Percentiles rank a stretch among this genome's conserved stretches.
Conservation (phyloP, 1,140 invertebrate species). For the Monomorium pharaonis region DNA sequence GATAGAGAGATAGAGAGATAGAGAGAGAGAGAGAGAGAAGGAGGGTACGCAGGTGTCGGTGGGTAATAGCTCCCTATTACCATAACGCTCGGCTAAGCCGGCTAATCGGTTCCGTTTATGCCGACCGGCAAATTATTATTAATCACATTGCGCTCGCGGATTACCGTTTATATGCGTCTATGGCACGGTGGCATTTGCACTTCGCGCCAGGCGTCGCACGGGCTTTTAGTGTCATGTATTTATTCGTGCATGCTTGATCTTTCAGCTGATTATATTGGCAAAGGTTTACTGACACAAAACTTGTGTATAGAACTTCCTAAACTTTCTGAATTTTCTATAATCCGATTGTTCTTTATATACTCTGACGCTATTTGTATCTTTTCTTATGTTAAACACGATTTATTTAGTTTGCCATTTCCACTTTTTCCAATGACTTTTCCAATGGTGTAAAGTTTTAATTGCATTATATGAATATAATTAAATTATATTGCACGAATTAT, state of each 20-base stretch:
- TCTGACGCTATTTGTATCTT: background rate
- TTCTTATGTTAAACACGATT: background rate
- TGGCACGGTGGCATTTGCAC: conserved; percentile 68
- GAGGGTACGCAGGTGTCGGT: conserved; percentile 52
- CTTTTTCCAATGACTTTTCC: background rate
- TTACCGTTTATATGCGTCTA: conserved; percentile 74
- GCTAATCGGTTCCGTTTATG: conserved; percentile 82
- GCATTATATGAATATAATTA: no score
- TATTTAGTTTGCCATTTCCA: background rate
- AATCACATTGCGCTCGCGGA: conserved; percentile 78
- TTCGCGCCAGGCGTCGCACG: conserved; percentile 29
- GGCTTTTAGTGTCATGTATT: conserved; percentile 40
- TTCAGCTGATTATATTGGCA: background rate
- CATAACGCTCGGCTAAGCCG: conserved; percentile 80
- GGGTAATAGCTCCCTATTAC: conserved; percentile 81
- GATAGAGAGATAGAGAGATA: background rate
- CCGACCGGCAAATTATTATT: conserved; percentile 82
- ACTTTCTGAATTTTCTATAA: background rate
- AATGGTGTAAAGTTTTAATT: background rate
- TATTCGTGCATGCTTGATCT: background rate
- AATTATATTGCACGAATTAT: conserved; percentile 26
- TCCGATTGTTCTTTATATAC: background rate
- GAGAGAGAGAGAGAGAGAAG: background rate
- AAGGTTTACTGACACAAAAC: background rate
- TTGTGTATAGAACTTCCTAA: background rate